Base-by-base conservation (phyloP, 2,888 invertebrate genomes). In the Dione juno region DNA sequence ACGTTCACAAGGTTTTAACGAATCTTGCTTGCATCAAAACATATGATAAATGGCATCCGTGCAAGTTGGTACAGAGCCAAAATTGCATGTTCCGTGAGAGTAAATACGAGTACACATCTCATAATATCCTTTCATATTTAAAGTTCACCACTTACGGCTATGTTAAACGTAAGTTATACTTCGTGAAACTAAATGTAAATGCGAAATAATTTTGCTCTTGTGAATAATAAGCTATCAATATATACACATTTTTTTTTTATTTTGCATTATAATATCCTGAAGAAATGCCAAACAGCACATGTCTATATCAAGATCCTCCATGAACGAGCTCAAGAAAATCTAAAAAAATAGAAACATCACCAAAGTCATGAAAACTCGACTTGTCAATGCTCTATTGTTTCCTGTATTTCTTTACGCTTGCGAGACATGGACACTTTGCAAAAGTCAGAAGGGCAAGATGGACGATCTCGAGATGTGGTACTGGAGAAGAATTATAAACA, bases 21-120 rank as follows among this genome's bases (percentile, higher is more conserved):
- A 59, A 41, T 43, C 19, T 43, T 14, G 14, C 19, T 43, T 14
- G 14, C 41, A 59, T 43, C 41, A 59, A 59, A 59, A 59, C 41
- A 41, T 59, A 21, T 43, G 59, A 59, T 59, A 61, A 45, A 61
- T 61, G 16, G 11, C 11, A 43, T n/a, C 11, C n/a, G n/a, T n/a
- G 43, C 28, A 54, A 64, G 10, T 69, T 64, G 54, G 68, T 63
- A 54, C 13, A 40, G 64, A 54, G 54, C 64, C 64, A 69, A 64
- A 45, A 54, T 69, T 64, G 48, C n/a, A 69, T 48, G 45, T 69
- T 64, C 16, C 43, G 64, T 45, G 63, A 69, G 52, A 53, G 37
- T 53, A 68, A 53, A 61, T 63, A 69, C 13, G 11, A 40, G 16
- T 57, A 57, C 37, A 37, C 45, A 54, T 54, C 28, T 54, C 45